Conservation (phyloP, 2,797 vertebrate genomes). For the Nannoperca obscura region DNA sequence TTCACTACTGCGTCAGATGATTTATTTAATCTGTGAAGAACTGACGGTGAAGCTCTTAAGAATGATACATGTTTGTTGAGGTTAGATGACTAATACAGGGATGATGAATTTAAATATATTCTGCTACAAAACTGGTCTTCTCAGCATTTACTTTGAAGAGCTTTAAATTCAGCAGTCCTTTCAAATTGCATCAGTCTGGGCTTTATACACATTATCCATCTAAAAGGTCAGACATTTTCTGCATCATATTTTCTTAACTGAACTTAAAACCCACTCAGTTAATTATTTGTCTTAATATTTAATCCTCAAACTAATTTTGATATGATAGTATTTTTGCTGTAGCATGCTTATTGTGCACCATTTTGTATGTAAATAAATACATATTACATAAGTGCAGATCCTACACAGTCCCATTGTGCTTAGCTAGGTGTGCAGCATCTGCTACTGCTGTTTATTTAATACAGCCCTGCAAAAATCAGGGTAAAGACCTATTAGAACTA, state of each 20-base stretch:
- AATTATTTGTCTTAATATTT: not conserved
- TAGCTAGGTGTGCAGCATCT: not conserved
- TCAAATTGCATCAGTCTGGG: not conserved
- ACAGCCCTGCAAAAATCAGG: slow-evolving; percentile 24
- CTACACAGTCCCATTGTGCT: not conserved
- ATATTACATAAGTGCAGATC: not conserved
- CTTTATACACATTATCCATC: slow-evolving; percentile 6
- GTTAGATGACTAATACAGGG: slow-evolving; percentile 38
- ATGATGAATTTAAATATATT: slow-evolving; percentile 28
- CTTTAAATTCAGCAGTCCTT: slow-evolving; percentile 12
- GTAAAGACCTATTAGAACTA: no score
- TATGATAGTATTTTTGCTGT: not conserved
- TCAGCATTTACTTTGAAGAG: slow-evolving; percentile 19
- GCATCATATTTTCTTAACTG: not conserved
- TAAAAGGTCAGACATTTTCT: not conserved
- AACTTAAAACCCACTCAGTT: not conserved
- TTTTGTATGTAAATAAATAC: not conserved
- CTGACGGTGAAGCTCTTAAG: not conserved
- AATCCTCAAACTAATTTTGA: not conserved
- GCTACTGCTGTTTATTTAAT: slow-evolving; percentile 6
- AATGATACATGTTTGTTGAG: slow-evolving; percentile 27
- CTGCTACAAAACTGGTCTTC: slow-evolving; percentile 10
- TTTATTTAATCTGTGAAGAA: slow-evolving; percentile 30
- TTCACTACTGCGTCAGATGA: slow-evolving; percentile 25
- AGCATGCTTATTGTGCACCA: not conserved